phyloP scores from a whole-genome alignment of 2,797 vertebrate genomes.

The Cryptoblepharus egeriae region DNA sequence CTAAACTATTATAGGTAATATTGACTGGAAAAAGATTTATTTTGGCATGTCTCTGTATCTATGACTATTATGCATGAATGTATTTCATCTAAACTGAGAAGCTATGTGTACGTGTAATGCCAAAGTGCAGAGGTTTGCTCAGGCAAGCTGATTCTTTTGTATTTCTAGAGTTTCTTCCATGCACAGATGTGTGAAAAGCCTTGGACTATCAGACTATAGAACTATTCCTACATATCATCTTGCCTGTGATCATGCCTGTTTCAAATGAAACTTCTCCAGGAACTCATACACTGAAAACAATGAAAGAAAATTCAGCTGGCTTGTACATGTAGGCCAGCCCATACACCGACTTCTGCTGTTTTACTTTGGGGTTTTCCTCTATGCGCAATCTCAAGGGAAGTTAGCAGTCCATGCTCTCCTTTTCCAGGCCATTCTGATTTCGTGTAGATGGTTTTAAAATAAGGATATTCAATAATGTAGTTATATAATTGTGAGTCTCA shows the following conservation, averaged over 20 bases:
- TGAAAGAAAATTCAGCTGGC: not conserved
- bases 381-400: not conserved
- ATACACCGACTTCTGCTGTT: not conserved
- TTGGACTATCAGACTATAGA: not conserved
- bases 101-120: not conserved
- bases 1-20: conserved; percentile 11
- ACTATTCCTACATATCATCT: not conserved
- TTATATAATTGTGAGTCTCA: not conserved
- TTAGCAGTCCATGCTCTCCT: fast-evolving
- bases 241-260: not conserved
- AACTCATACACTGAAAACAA: not conserved
- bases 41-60: not conserved
- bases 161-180: no score
- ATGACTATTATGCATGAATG: not conserved
- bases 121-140: not conserved
- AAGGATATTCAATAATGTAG: not conserved
- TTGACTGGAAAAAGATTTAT: conserved; percentile 2
- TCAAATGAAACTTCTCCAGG: not conserved
- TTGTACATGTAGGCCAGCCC: not conserved
- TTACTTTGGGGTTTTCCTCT: not conserved
- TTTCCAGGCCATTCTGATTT: not conserved
- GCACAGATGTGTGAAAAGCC: not conserved
- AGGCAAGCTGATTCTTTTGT: not conserved
- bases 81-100: conserved; percentile 9
- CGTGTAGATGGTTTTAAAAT: not conserved